phyloP scores from a whole-genome alignment of 2,113 vertebrate genomes.

The Mustela nigripes region DNA sequence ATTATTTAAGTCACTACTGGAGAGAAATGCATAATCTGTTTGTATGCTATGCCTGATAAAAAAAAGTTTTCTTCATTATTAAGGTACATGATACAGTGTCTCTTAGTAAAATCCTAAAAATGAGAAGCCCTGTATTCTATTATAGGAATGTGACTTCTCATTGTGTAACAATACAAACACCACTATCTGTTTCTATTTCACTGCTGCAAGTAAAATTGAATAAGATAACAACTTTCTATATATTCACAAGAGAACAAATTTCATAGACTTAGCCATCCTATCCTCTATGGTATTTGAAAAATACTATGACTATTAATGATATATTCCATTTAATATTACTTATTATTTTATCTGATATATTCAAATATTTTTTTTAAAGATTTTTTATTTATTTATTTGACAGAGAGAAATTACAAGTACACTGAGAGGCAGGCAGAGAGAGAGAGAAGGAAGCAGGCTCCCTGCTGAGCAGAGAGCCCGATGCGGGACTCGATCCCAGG shows the following conservation, averaged over 20 bases:
- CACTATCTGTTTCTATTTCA: neutral
- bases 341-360: conserved; percentile 60
- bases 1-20: conserved; percentile 26
- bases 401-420: no score
- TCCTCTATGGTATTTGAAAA: neutral
- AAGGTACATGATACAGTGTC: neutral
- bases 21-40: conserved; percentile 53
- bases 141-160: neutral
- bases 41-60: neutral
- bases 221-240: neutral
- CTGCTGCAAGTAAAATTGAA: neutral
- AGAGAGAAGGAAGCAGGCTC: no score
- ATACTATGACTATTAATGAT: neutral
- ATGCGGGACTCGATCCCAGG: no score
- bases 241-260: neutral
- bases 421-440: no score
- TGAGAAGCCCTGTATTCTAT: neutral
- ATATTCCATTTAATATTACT: neutral
- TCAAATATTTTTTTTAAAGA: neutral
- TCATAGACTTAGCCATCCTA: neutral
- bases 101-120: conserved; percentile 26
- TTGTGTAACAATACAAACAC: neutral
- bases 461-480: no score
- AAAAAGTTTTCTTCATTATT: conserved; percentile 45
- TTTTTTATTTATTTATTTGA: no score